A percentile compares a stretch with the other conserved stretches of the same genome.
Conservation (phyloP, 1,140 invertebrate species). For the Stegodyphus dumicola region DNA sequence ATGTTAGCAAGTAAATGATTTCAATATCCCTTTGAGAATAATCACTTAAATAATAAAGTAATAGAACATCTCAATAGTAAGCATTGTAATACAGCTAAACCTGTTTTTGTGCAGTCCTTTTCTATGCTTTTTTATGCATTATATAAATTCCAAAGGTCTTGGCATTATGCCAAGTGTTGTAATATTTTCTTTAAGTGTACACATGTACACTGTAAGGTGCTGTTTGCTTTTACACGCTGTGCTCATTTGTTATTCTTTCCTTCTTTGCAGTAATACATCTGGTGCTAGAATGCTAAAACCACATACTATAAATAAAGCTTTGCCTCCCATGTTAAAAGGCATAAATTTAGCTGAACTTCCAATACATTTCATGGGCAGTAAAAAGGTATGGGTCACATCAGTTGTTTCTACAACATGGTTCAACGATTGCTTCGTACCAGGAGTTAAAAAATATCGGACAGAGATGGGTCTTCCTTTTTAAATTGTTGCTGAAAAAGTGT, state of each 20-base stretch:
- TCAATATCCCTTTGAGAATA: too few relatives aligned
- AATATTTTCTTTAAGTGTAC: too few relatives aligned
- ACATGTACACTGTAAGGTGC: too few relatives aligned
- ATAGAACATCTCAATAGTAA: too few relatives aligned
- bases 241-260: not conserved
- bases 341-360: not conserved
- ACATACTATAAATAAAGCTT: not conserved
- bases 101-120: too few relatives aligned
- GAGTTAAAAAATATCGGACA: conserved; percentile 46
- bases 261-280: conserved; percentile 9
- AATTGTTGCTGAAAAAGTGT: conserved; percentile 62
- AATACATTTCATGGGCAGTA: conserved; percentile 48
- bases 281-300: conserved; percentile 3
- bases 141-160: too few relatives aligned
- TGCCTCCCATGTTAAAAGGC: conserved; percentile 12
- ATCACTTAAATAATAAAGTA: too few relatives aligned
- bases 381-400: conserved; percentile 43
- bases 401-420: conserved; percentile 58
- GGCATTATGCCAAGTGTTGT: too few relatives aligned
- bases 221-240: too few relatives aligned
- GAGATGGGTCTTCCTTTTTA: conserved; percentile 52
- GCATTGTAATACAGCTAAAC: too few relatives aligned
- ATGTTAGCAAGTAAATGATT: too few relatives aligned
- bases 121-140: too few relatives aligned
- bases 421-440: conserved; percentile 49